These are phyloP conservation scores for Sorex maritimensis DNA, from an alignment of 2,797 vertebrate genomes.

Conservation along the genomic window DNA sequence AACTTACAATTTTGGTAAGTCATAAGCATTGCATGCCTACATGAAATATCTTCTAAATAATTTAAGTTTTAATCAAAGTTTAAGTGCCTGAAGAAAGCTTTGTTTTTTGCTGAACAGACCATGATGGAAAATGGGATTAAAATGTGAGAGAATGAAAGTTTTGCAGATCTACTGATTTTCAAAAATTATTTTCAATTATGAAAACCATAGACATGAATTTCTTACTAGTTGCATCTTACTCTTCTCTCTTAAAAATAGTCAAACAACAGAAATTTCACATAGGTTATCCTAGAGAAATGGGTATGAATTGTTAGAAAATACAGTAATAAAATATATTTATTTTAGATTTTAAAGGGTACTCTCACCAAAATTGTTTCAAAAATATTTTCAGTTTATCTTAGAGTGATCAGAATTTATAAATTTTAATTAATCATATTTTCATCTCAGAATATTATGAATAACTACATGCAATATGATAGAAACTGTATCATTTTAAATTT, in stretches of 20 bases:
- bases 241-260: conserved; percentile 12
- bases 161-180: conserved; percentile 1
- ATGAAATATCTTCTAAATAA: neutral
- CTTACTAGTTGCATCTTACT: neutral
- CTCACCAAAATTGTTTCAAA: neutral
- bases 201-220: conserved; percentile 8
- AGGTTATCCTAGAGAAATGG: neutral
- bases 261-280: conserved; percentile 15
- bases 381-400: neutral
- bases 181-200: conserved; percentile 26
- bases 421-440: neutral
- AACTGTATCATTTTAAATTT: conserved; percentile 3
- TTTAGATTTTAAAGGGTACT: conserved; percentile 20
- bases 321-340: neutral
- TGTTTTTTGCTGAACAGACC: neutral
- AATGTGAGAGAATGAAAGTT: neutral
- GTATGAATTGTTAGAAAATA: neutral
- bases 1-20: neutral
- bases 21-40: neutral
- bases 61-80: neutral
- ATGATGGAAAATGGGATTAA: neutral
- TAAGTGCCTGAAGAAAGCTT: neutral
- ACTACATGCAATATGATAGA: neutral
- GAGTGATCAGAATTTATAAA: neutral
- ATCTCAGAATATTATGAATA: neutral